Conservation (phyloP, 1,140 invertebrate species). For the Bicyclus anynana region DNA sequence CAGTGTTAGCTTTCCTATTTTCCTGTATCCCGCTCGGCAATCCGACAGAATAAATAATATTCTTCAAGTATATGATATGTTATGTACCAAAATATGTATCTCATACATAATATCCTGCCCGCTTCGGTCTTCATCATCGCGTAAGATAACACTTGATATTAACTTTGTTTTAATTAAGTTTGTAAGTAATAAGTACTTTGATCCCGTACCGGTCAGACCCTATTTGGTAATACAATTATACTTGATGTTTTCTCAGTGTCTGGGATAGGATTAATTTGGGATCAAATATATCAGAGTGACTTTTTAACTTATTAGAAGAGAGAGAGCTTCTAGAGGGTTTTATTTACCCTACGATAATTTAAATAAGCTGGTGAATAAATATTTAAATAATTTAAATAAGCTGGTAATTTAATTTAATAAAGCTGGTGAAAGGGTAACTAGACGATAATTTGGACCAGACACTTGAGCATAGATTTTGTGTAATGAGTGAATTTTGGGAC, state of each 20-base stretch:
- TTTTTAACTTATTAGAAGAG: background rate
- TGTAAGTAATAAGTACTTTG: constrained; percentile 7
- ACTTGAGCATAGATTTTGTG: too few relatives aligned
- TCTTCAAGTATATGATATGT: background rate
- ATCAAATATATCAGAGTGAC: constrained; percentile 19
- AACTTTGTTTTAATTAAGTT: constrained; percentile 34
- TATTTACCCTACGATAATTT: too few relatives aligned
- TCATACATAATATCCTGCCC: background rate
- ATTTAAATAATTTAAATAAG: too few relatives aligned
- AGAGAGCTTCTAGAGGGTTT: background rate
- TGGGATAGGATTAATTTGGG: constrained; percentile 14
- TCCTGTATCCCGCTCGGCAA: background rate
- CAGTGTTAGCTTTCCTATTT: background rate
- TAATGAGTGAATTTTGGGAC: too few relatives aligned
- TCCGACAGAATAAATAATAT: background rate
- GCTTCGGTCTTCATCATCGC: constrained; percentile 3
- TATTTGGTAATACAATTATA: constrained; percentile 21
- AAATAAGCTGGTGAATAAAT: too few relatives aligned
- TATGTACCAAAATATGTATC: background rate
- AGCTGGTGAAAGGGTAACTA: too few relatives aligned
- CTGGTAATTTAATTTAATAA: too few relatives aligned
- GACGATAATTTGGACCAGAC: too few relatives aligned
- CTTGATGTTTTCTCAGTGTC: constrained; percentile 15
- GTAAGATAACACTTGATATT: constrained; percentile 21
- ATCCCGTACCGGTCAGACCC: constrained; percentile 5